Percentiles rank a stretch among this genome's conserved stretches.
These are phyloP conservation scores for Cerastoderma edule DNA, from an alignment of 2,888 invertebrate species.

Conservation along the genomic window DNA sequence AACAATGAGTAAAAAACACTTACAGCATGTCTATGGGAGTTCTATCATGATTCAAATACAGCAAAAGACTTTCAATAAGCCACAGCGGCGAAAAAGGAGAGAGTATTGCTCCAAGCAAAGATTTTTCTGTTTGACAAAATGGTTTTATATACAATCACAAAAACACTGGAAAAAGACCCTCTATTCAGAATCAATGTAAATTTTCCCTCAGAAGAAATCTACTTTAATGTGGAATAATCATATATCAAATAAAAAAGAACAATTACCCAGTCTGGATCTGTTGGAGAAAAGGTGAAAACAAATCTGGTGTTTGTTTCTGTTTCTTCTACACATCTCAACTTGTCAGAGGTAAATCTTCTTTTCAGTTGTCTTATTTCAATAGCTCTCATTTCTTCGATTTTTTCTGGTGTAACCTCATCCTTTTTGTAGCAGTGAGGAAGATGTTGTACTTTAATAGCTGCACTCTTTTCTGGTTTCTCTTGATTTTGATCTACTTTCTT, in stretches of 20 bases:
- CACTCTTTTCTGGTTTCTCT: background rate
- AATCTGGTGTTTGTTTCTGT: constrained; percentile 53
- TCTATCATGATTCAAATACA: too few relatives aligned
- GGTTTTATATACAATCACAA: too few relatives aligned
- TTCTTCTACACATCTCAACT: constrained; percentile 61
- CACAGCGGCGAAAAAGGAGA: too few relatives aligned
- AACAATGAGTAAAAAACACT: too few relatives aligned
- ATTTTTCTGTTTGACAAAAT: too few relatives aligned
- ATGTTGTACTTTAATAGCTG: constrained; percentile 25
- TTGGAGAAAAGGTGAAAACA: constrained; percentile 70
- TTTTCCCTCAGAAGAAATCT: too few relatives aligned
- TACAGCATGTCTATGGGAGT: too few relatives aligned
- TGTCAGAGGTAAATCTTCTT: constrained; percentile 74
- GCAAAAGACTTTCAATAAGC: too few relatives aligned
- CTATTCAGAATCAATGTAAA: too few relatives aligned
- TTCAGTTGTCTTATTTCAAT: constrained; percentile 76
- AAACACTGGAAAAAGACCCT: too few relatives aligned
- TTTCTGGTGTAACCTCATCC: constrained; percentile 59
- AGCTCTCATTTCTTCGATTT: constrained; percentile 63
- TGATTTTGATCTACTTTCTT: background rate
- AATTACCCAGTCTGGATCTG: constrained; percentile 82
- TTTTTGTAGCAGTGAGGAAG: constrained; percentile 47
- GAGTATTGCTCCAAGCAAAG: too few relatives aligned
- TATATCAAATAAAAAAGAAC: background rate
- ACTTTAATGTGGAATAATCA: constrained; percentile 9